Conservation (phyloP, 2,888 invertebrate species). For the Cephus pygmeus region DNA sequence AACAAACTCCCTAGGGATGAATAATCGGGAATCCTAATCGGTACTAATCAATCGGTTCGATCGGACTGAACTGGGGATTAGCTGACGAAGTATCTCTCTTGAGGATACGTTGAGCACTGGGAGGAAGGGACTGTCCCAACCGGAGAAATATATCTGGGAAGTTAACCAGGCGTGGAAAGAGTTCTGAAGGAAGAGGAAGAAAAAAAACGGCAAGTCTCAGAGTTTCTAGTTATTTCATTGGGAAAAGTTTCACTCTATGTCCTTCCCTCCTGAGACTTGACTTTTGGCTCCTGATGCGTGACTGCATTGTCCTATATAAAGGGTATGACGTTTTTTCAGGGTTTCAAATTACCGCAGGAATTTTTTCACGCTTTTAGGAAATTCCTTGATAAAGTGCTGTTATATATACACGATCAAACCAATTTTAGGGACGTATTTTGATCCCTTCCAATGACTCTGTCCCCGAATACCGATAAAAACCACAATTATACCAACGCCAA, state of each 20-base stretch:
- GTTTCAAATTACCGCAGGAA: background rate
- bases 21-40: background rate
- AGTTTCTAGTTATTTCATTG: background rate
- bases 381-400: background rate
- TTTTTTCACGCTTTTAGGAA: background rate
- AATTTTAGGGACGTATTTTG: background rate
- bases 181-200: background rate
- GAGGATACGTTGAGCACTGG: background rate
- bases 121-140: background rate
- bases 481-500: background rate
- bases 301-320: background rate
- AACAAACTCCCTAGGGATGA: background rate
- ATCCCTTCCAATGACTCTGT: background rate
- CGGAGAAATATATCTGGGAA: background rate
- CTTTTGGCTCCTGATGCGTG: background rate
- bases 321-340: background rate
- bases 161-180: slow-evolving; percentile 6
- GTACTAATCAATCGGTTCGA: background rate
- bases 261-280: background rate
- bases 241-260: no score
- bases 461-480: background rate
- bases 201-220: background rate
- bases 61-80: slow-evolving; percentile 3
- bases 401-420: background rate
- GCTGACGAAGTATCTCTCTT: slow-evolving; percentile 1